Conservation (phyloP, 2,888 invertebrate genomes). For the Augiades crinisus region DNA sequence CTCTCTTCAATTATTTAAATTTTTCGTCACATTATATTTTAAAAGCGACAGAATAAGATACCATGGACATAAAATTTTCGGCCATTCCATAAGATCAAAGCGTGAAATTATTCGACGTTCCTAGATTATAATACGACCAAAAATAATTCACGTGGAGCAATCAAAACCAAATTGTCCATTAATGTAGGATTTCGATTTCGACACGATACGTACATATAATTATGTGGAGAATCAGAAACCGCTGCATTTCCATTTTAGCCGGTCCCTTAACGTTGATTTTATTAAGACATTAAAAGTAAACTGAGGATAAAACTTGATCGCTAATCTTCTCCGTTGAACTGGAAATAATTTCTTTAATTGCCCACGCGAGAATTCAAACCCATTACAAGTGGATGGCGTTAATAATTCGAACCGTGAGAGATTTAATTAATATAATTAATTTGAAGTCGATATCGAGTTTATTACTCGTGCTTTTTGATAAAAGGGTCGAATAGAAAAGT, state of each 20-base stretch:
- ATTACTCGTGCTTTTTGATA: constrained; percentile 36
- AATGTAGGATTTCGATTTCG: background rate
- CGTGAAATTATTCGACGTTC: background rate
- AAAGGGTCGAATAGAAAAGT: background rate
- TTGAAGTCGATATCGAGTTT: constrained; percentile 36
- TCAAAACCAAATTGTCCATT: background rate
- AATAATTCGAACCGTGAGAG: constrained; percentile 19
- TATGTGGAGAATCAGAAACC: constrained; percentile 2
- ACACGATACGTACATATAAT: background rate
- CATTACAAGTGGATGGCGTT: constrained; percentile 25
- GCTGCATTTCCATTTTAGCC: background rate
- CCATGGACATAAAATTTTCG: background rate
- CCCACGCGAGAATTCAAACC: constrained; percentile 29
- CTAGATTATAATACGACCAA: background rate
- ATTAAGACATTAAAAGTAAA: constrained; percentile 31
- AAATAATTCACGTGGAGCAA: constrained; percentile 4
- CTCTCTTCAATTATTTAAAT: too few species aligned
- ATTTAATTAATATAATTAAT: constrained; percentile 30
- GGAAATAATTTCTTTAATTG: constrained; percentile 34
- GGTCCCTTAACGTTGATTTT: constrained; percentile 19
- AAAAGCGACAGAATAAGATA: background rate
- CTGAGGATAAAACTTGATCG: constrained; percentile 28
- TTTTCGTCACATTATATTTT: too few species aligned
- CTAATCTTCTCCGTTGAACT: constrained; percentile 32
- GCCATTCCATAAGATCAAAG: background rate